A percentile compares a stretch with the other conserved stretches of the same genome.
phyloP scores from a whole-genome alignment of 2,113 vertebrate species.

The Scophthalmus maximus region DNA sequence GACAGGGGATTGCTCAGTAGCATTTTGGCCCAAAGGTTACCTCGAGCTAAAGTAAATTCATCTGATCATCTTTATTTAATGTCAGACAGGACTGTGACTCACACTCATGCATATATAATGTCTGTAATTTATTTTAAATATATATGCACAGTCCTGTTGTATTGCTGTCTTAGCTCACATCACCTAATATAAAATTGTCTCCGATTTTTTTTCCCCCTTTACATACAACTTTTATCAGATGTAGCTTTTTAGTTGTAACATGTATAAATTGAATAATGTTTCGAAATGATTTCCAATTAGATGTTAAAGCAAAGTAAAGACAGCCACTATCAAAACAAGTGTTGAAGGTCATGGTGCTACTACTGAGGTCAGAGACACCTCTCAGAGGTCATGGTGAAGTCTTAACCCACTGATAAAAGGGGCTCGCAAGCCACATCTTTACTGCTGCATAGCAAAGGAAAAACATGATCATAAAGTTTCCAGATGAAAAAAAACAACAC shows the following conservation, averaged over 20 bases:
- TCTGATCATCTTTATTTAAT: constrained; percentile 26
- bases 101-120: not conserved
- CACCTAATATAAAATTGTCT: not conserved
- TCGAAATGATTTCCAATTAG: too few species aligned
- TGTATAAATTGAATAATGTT: too few species aligned
- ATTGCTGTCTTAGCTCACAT: not conserved
- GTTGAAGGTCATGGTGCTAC: constrained; percentile 4
- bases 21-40: constrained; percentile 19
- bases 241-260: not conserved
- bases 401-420: constrained; percentile 2
- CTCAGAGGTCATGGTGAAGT: not conserved
- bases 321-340: not conserved
- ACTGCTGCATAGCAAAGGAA: constrained; percentile 17
- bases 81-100: not conserved
- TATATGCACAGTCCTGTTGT: constrained; percentile 2
- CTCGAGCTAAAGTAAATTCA: constrained; percentile 4
- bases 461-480: constrained; percentile 35
- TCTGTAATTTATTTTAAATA: too few species aligned
- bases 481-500: not conserved
- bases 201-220: not conserved
- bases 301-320: not conserved
- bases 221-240: not conserved
- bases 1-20: constrained; percentile 6
- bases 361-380: too few species aligned
- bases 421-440: constrained; percentile 8